Evolutionary conservation across 1,140 invertebrate genomes (phyloP).

Genomic region (Leptopilina clavipes): DNA sequence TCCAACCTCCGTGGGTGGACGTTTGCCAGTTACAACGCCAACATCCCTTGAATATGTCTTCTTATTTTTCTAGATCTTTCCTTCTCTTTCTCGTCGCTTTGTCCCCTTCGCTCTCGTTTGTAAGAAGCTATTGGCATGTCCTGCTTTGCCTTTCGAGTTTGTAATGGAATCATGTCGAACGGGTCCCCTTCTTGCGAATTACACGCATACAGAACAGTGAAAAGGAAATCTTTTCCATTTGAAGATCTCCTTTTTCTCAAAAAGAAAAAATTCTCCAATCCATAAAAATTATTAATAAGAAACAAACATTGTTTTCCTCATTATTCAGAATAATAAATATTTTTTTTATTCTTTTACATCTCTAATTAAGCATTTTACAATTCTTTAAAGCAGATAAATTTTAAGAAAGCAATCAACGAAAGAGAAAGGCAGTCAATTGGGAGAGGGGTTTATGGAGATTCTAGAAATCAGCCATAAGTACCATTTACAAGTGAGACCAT

Average conservation of each 20-base stretch:
- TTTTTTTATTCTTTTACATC: too few relatives aligned
- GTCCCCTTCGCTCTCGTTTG: conserved; percentile 58
- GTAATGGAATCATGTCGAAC: conserved; percentile 48
- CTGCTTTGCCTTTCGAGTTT: conserved; percentile 45
- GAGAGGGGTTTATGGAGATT: conserved; percentile 1
- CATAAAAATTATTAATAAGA: too few relatives aligned
- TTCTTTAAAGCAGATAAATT: too few relatives aligned
- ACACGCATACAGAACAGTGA: background rate
- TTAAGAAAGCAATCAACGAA: background rate
- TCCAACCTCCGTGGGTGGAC: conserved; percentile 57
- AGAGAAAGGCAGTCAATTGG: background rate
- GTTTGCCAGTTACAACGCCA: conserved; percentile 44
- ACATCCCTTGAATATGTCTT: conserved; percentile 50
- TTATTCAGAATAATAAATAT: too few relatives aligned
- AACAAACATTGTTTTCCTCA: too few relatives aligned
- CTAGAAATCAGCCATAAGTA: conserved; percentile 4
- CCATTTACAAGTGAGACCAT: background rate
- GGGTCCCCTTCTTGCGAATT: conserved; percentile 7
- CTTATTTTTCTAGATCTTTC: conserved; percentile 37
- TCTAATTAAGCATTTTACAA: too few relatives aligned
- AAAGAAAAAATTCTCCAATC: too few relatives aligned
- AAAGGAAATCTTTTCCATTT: too few relatives aligned
- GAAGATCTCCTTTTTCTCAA: too few relatives aligned
- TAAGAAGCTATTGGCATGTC: conserved; percentile 55
- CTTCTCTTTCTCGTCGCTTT: conserved; percentile 43